These are phyloP conservation scores for Cololabis saira DNA, from an alignment of 2,113 vertebrate species.

Conservation along the genomic window DNA sequence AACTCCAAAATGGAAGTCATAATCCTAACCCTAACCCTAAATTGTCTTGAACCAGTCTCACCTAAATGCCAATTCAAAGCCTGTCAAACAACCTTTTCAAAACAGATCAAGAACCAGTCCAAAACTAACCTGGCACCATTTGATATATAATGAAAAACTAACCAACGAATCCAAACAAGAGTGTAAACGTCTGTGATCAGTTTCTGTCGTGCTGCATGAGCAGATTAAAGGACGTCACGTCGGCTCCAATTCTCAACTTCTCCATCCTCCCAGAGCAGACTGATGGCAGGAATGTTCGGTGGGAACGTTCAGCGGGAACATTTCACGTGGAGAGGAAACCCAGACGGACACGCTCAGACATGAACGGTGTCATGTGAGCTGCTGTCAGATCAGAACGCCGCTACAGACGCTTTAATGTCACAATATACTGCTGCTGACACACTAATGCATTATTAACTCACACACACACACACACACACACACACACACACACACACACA, in stretches of 20 bases:
- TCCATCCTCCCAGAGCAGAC: too few relatives aligned
- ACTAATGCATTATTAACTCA: slow-evolving; percentile 45
- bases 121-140: too few relatives aligned
- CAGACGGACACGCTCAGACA: slow-evolving; percentile 8
- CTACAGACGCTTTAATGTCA: slow-evolving; percentile 23
- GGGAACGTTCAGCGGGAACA: too few relatives aligned
- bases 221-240: background rate
- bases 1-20: too few relatives aligned
- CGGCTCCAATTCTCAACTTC: background rate
- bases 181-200: background rate
- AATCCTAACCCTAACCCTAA: too few relatives aligned
- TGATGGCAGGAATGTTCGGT: too few relatives aligned
- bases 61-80: too few relatives aligned
- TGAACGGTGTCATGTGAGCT: slow-evolving; percentile 21
- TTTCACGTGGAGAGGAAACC: background rate
- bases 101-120: too few relatives aligned
- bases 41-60: too few relatives aligned
- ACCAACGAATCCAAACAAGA: too few relatives aligned
- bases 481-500: slow-evolving; percentile 12
- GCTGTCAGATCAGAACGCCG: slow-evolving; percentile 6
- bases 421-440: slow-evolving; percentile 28
- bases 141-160: too few relatives aligned
- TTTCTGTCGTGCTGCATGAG: background rate
- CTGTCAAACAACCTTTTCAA: too few relatives aligned
- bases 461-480: slow-evolving; percentile 26